Percentiles rank a stretch among this genome's conserved stretches.
These are phyloP conservation scores for Cryptocephalus primarius DNA, from an alignment of 2,888 invertebrate genomes.

Conservation along the genomic window DNA sequence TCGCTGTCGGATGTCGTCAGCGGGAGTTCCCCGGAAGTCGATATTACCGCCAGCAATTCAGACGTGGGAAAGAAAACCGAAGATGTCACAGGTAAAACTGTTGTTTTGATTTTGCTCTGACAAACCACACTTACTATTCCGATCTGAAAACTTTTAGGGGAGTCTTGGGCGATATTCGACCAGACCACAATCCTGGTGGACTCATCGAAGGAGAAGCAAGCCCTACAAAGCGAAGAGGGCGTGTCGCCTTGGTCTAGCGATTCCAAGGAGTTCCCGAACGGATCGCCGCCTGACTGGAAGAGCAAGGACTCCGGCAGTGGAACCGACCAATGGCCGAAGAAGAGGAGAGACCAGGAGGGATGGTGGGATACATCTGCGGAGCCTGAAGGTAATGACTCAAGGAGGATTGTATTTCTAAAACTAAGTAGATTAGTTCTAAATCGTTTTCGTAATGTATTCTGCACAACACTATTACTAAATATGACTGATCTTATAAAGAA, in stretches of 20 bases:
- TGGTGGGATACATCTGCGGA: slow-evolving; percentile 39
- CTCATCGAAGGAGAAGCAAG: slow-evolving; percentile 26
- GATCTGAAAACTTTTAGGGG: slow-evolving; percentile 22
- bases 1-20: slow-evolving; percentile 53
- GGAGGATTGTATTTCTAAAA: background rate
- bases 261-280: slow-evolving; percentile 49
- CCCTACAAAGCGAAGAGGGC: slow-evolving; percentile 37
- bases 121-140: too few species aligned
- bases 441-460: too few species aligned
- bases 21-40: slow-evolving; percentile 54
- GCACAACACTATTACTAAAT: too few species aligned
- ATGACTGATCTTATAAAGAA: too few species aligned
- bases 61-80: slow-evolving; percentile 27
- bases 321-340: slow-evolving; percentile 32
- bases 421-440: background rate
- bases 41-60: slow-evolving; percentile 36
- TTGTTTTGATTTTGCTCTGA: too few species aligned
- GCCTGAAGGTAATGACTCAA: slow-evolving; percentile 25
- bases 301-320: slow-evolving; percentile 36
- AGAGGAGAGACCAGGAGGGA: slow-evolving; percentile 32
- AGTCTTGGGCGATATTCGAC: slow-evolving; percentile 52
- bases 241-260: slow-evolving; percentile 73
- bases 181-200: slow-evolving; percentile 29
- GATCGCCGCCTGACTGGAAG: slow-evolving; percentile 40
- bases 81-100: slow-evolving; percentile 31